Percentiles rank a stretch among this genome's conserved stretches.
phyloP scores from a whole-genome alignment of 2,888 invertebrate genomes.

The Entomobrya proxima region DNA sequence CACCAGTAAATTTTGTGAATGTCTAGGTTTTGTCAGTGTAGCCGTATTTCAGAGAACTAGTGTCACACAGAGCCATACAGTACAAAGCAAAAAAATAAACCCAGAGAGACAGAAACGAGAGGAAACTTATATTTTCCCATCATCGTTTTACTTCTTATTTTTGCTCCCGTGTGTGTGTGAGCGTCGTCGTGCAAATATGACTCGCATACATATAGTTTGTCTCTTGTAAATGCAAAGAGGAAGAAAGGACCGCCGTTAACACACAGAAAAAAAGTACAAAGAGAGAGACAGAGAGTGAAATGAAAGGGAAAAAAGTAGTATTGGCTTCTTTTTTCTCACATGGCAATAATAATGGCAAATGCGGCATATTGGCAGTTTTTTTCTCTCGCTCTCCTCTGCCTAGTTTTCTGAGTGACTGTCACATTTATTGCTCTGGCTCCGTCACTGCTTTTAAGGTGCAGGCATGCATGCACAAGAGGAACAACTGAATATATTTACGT shows the following conservation, averaged over 20 bases:
- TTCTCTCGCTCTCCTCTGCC: background rate
- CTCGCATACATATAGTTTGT: background rate
- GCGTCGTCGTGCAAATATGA: background rate
- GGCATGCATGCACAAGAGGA: constrained; percentile 20
- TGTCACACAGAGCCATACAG: too few relatives aligned
- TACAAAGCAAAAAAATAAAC: too few relatives aligned
- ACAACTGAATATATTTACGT: constrained; percentile 16
- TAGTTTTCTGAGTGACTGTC: constrained; percentile 35
- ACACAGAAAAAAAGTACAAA: background rate
- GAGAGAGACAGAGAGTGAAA: background rate
- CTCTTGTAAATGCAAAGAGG: too few relatives aligned
- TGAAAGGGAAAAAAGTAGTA: constrained; percentile 10
- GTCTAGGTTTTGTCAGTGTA: too few relatives aligned
- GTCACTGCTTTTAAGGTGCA: constrained; percentile 22
- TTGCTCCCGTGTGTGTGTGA: constrained; percentile 12
- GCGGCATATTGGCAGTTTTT: constrained; percentile 58
- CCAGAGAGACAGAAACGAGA: constrained; percentile 13
- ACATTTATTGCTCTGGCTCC: constrained; percentile 21
- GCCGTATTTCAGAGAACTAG: too few relatives aligned
- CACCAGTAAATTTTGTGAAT: too few relatives aligned
- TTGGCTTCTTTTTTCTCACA: constrained; percentile 47
- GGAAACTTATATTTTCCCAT: constrained; percentile 34
- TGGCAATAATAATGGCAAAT: constrained; percentile 56
- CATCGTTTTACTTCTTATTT: constrained; percentile 26
- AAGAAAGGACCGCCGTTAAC: background rate